Conservation (phyloP, 2,797 vertebrate genomes). For the Clarias fuscus region DNA sequence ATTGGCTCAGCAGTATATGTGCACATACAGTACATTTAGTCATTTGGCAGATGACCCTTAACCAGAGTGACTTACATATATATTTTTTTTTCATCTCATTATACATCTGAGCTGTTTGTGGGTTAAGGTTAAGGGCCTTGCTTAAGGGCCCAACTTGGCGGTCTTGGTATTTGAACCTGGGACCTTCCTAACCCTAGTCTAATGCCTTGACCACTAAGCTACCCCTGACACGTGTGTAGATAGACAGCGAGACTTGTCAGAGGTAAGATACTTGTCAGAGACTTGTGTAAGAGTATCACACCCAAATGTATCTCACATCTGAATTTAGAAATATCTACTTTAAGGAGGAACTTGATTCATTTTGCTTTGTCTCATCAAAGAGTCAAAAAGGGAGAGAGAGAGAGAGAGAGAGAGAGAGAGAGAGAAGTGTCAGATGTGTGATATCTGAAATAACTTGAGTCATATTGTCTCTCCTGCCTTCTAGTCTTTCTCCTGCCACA, state of each 20-base stretch:
- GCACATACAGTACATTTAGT: no score
- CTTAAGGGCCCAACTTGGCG: no score
- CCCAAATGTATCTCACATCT: conserved; percentile 51
- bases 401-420: background rate
- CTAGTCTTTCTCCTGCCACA: conserved; percentile 63
- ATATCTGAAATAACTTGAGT: conserved; percentile 63
- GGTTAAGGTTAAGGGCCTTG: no score
- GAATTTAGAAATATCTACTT: conserved; percentile 49
- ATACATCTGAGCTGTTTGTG: no score
- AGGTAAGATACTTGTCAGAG: conserved; percentile 16
- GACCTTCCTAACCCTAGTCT: no score
- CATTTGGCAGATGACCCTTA: no score
- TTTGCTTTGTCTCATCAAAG: conserved; percentile 45
- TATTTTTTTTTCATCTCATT: no score
- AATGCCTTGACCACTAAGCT: no score
- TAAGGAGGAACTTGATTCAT: conserved; percentile 47
- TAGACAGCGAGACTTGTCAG: conserved; percentile 24
- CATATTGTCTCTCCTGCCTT: conserved; percentile 56
- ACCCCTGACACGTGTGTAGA: background rate
- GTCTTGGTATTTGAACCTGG: no score
- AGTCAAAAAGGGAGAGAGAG: conserved; percentile 11
- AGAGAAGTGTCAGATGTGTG: background rate
- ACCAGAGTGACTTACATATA: no score
- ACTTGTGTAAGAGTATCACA: conserved; percentile 2
- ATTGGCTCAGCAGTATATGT: background rate